Base-by-base conservation (phyloP, 2,113 vertebrate species). In the Meleagris gallopavo region DNA sequence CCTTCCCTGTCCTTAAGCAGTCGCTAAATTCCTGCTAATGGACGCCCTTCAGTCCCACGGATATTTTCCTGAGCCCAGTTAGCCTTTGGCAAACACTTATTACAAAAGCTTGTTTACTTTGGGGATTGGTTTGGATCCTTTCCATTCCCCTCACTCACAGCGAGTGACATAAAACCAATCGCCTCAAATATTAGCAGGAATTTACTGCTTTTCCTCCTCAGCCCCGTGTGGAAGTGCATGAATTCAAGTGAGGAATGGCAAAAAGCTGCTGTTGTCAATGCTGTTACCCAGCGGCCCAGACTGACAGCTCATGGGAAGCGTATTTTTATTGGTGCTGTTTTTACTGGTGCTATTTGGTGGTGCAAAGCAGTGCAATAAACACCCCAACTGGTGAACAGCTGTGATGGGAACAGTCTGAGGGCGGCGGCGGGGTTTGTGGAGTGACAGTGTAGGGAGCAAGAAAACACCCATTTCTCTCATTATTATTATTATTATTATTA, bases 21-120 rank as follows among this genome's bases (percentile, higher is more conserved):
- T 78, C 1, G 84, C 86, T 94, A 96, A 94, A 96, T 71, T 93
- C 70, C 79, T 43, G 86, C 81, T 91, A 94, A 88, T 74, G 74
- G 94, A 7, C 46, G 74, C 36, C 5, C 4, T 58, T 79, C 36
- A 65, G 48, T 22, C 27, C 74, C 70, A 80, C 55, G 60, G 30
- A 27, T 58, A n/a, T 58, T 90, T 95, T 52, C 57, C 12, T 5
- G 29, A 64, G 77, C 38, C 45, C 71, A 15, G 83, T 91, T 95
- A 86, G 69, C 54, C 6, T 90, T 92, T 82, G 94, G 86, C 84
- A 97, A 97, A 66, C 61, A 92, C 93, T 82, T 88, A 58, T 76
- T 85, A 89, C 32, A 15, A 70, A 73, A 41, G 83, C 50, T 22
- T 95, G 91, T 94, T 95, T 88, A 50, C 85, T 76, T 66, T 86